phyloP scores from a whole-genome alignment of 2,113 vertebrate genomes.

The Ia io region DNA sequence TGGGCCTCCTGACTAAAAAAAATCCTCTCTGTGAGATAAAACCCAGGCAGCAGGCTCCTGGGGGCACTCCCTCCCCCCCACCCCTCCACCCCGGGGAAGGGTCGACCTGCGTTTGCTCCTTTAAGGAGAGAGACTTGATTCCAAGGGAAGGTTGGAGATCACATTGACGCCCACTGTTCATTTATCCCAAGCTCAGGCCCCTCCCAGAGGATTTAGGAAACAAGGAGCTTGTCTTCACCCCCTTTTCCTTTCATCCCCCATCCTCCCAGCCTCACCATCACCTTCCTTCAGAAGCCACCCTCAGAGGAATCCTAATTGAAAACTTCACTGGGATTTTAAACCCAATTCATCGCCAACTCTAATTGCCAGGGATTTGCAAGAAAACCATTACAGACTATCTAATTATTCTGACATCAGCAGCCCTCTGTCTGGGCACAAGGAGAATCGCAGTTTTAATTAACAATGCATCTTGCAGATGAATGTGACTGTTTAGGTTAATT shows the following conservation, averaged over 20 bases:
- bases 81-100: neutral
- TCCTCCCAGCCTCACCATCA: neutral
- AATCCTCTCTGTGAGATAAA: neutral
- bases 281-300: neutral
- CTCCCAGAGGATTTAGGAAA: neutral
- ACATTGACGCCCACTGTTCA: neutral
- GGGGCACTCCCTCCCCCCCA: too few species aligned
- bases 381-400: constrained; percentile 62
- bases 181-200: neutral
- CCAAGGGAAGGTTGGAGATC: neutral
- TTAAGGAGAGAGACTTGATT: neutral
- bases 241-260: neutral
- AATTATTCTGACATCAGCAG: constrained; percentile 73
- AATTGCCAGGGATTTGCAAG: constrained; percentile 67
- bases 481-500: constrained; percentile 73
- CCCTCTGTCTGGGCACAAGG: constrained; percentile 65
- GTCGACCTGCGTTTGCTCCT: neutral
- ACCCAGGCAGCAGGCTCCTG: neutral
- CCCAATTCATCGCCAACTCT: constrained; percentile 50
- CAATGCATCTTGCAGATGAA: constrained; percentile 70
- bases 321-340: constrained; percentile 65
- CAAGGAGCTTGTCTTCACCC: neutral
- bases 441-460: constrained; percentile 74
- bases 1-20: constrained; percentile 30
- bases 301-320: constrained; percentile 45